Percentiles rank a stretch among this genome's conserved stretches.
Evolutionary conservation across 2,888 invertebrate genomes (phyloP).

Genomic region (Drosophila neonasuta): DNA sequence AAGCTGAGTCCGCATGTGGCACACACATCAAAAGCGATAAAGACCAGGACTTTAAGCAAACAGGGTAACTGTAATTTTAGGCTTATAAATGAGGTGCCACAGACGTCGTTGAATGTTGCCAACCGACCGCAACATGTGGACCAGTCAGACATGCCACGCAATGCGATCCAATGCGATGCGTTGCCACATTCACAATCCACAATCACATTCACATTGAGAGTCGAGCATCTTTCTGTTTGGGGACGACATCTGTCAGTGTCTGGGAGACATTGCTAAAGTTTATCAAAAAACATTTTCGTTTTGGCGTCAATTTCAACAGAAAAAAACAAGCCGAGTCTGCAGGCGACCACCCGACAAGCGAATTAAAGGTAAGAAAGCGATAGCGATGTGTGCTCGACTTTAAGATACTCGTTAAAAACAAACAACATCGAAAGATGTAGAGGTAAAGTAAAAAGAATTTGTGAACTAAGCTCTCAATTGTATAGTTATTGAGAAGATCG

Average conservation of each 20-base stretch:
- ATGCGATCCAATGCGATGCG: constrained; percentile 1
- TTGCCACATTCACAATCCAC: constrained; percentile 14
- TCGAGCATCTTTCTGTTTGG: constrained; percentile 19
- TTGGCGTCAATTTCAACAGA: constrained; percentile 68
- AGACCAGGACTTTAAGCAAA: constrained; percentile 1
- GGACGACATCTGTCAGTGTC: constrained; percentile 33
- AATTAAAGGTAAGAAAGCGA: neutral
- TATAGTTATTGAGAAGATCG: no score
- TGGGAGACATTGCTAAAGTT: constrained; percentile 35
- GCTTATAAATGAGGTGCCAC: constrained; percentile 35
- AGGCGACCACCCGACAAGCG: constrained; percentile 45
- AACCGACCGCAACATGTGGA: constrained; percentile 55
- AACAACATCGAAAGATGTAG: no score
- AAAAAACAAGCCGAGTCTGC: constrained; percentile 45
- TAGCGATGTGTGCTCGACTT: neutral
- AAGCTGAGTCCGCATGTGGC: neutral
- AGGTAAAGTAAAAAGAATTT: no score
- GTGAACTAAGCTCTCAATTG: no score
- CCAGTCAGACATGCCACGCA: constrained; percentile 41
- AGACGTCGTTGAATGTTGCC: constrained; percentile 6
- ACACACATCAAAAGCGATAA: neutral
- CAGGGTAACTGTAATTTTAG: constrained; percentile 57
- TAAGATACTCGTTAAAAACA: constrained; percentile 3
- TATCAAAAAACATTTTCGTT: constrained; percentile 69
- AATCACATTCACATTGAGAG: no score